Base-by-base conservation (phyloP, 2,797 vertebrate species). In the Arremon brunneinucha region DNA sequence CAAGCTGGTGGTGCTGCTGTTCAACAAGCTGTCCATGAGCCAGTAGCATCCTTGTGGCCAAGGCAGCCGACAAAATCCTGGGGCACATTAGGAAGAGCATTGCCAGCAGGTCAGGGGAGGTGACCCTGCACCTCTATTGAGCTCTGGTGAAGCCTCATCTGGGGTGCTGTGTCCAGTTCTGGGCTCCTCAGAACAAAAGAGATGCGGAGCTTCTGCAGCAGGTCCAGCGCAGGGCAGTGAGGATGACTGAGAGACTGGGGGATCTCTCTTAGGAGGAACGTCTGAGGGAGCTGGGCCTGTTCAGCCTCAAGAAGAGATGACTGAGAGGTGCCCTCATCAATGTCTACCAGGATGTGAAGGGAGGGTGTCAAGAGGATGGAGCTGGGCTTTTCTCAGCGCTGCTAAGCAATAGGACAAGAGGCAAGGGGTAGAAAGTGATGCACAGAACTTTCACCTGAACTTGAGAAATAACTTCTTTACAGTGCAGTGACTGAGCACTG, bases 141-240 rank as follows among this genome's bases (percentile, higher is more conserved):
- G 41, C 41, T 8, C 41, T 47, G 22, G 30, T 39, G 30, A 65
- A 26, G 65, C 14, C 32, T 3, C 44, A 46, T 30, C 20, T 77
- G 30, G 3, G 23, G 21, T 5, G 18, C n/a, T 23, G 30, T 23
- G 30, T 32, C 21, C 18, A 14, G 52, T 35, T 65, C 39, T 35
- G 65, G 34, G 22, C 4, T 77, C 30, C 35, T 52, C 5, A 17
- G 52, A 3, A 17, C 14, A 7, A 20, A 15, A 46, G 37, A 57
- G 34, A 52, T 19, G 8, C 2, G 10, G 50, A 64, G 21, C 6
- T 83, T 8, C 50, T 65, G 50, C 14, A 35, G 26, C 26, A 11
- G 12, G 8, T 70, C 28, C 21, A 59, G 50, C 0, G 4, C 30
- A 59, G 15, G 17, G 26, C 34, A 32, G 6, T 8, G 3, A n/a